A percentile compares a stretch with the other conserved stretches of the same genome.
Conservation (phyloP, 2,113 vertebrate genomes). For the pig (Sus scrofa) region T2T-Sscrofa CM000824.6:48914501-48915000, state of each 20-base stretch:
- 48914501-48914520: background rate
- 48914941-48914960: background rate
- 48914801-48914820: background rate
- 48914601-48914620: no score
- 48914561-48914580: background rate
- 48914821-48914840: background rate
- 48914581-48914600: background rate
- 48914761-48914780: background rate
- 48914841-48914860: background rate
- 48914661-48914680: background rate
- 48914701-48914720: background rate
- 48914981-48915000: background rate
- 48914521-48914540: background rate
- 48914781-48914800: background rate
- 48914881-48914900: background rate
- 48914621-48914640: background rate
- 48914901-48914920: background rate
- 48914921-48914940: background rate
- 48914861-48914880: background rate
- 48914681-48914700: background rate
- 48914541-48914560: background rate
- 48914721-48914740: background rate
- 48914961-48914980: background rate
- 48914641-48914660: background rate
- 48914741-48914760: background rate